Evolutionary conservation across 2,113 vertebrate genomes (phyloP).

Genomic region (Callorhinus ursinus): DNA sequence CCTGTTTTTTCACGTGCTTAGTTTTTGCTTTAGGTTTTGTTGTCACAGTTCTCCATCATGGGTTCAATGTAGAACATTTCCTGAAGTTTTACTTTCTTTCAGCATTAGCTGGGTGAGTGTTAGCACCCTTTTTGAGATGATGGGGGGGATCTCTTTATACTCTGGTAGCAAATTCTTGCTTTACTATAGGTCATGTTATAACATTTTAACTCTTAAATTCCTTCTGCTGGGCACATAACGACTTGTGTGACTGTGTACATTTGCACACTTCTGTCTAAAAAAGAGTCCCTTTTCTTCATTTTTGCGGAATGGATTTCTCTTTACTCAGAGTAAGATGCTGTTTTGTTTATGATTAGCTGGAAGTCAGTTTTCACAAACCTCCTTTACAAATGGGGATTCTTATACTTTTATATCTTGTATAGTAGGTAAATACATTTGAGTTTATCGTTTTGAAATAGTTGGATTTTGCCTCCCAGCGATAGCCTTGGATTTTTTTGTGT

Average conservation of each 20-base stretch:
- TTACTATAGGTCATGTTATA: neutral
- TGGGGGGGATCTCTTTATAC: neutral
- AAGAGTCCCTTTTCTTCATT: neutral
- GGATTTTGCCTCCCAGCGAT: neutral
- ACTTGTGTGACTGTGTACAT: neutral
- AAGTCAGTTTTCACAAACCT: neutral
- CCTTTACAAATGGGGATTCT: neutral
- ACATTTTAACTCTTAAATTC: neutral
- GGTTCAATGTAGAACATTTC: neutral
- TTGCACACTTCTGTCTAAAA: neutral
- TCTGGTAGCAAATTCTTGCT: neutral
- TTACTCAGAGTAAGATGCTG: neutral
- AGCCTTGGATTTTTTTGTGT: neutral
- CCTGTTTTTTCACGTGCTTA: neutral
- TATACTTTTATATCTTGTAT: neutral
- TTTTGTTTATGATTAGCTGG: neutral
- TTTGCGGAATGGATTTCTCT: neutral
- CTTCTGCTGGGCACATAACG: neutral
- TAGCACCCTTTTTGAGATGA: neutral
- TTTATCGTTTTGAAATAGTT: neutral
- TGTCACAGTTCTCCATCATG: neutral
- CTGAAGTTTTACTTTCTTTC: neutral
- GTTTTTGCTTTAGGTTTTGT: neutral
- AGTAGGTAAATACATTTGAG: neutral
- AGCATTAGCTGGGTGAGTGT: neutral